phyloP scores from a whole-genome alignment of 2,113 vertebrate species.

The Pseudorhombus dupliciocellatus region DNA sequence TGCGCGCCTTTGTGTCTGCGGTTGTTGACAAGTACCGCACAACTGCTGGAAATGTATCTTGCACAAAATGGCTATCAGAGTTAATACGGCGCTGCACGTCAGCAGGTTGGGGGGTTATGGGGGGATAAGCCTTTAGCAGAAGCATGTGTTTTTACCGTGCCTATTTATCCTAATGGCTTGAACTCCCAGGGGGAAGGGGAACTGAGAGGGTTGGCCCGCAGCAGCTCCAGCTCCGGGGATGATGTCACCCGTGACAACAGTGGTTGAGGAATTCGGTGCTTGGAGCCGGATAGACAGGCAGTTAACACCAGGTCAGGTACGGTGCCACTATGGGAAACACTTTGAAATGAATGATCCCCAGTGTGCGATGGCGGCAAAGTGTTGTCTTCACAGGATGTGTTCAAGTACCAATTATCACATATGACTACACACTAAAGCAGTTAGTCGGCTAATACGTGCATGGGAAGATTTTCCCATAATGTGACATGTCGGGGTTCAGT shows the following conservation, averaged over 20 bases:
- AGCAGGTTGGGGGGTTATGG: constrained; percentile 27
- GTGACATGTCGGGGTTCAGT: background rate
- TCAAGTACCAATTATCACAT: background rate
- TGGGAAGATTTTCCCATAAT: background rate
- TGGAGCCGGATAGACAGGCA: constrained; percentile 26
- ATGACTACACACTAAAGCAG: background rate
- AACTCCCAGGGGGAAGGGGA: constrained; percentile 37
- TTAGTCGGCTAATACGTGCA: background rate
- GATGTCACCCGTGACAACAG: constrained; percentile 34
- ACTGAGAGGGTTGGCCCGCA: constrained; percentile 37
- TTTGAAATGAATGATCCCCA: constrained; percentile 12
- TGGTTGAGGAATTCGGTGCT: constrained; percentile 15
- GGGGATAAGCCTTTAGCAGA: constrained; percentile 39
- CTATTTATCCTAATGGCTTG: constrained; percentile 59
- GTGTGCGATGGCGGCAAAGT: background rate
- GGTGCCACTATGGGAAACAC: constrained; percentile 11
- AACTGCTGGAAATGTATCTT: constrained; percentile 28
- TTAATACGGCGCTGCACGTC: constrained; percentile 33
- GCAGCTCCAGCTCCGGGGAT: constrained; percentile 19
- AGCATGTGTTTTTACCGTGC: constrained; percentile 33
- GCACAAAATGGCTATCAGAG: constrained; percentile 36
- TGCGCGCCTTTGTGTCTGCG: background rate
- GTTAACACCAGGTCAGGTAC: constrained; percentile 53
- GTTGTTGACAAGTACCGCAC: constrained; percentile 40
- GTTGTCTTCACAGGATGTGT: background rate